These are phyloP conservation scores for Petromus typicus DNA, from an alignment of 2,113 vertebrate genomes.

Conservation along the genomic window DNA sequence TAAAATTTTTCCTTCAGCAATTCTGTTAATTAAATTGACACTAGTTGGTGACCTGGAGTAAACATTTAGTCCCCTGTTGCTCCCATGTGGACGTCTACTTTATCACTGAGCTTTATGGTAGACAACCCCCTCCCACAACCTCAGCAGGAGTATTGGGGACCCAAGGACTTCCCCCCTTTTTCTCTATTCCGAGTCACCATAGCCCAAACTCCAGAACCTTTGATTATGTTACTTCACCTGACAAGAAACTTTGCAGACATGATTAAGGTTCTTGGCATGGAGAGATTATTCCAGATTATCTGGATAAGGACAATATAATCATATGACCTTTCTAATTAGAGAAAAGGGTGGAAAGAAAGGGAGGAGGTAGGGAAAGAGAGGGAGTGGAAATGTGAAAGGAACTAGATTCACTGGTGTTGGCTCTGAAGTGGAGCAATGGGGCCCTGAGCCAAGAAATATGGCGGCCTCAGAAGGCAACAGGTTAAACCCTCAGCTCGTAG, in stretches of 20 bases:
- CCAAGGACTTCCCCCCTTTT: background rate
- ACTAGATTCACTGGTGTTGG: background rate
- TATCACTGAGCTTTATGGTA: background rate
- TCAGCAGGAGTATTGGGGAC: background rate
- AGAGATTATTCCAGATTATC: background rate
- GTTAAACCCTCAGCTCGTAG: background rate
- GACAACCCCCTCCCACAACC: background rate
- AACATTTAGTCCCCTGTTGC: background rate
- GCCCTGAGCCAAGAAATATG: background rate
- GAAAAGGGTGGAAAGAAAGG: background rate
- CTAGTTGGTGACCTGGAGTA: background rate
- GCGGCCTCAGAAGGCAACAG: background rate
- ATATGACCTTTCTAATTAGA: background rate
- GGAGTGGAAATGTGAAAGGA: slow-evolving; percentile 1
- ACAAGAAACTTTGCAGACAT: background rate
- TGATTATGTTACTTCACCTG: background rate
- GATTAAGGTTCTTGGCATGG: slow-evolving; percentile 8
- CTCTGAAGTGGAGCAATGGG: background rate
- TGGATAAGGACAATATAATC: background rate
- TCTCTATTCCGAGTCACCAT: background rate
- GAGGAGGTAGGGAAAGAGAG: background rate
- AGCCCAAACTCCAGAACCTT: background rate
- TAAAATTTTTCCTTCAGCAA: background rate
- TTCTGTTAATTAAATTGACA: background rate
- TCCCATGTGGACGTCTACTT: background rate